These are phyloP conservation scores for Scotopteryx bipunctaria DNA, from an alignment of 2,888 invertebrate species.

Conservation along the genomic window DNA sequence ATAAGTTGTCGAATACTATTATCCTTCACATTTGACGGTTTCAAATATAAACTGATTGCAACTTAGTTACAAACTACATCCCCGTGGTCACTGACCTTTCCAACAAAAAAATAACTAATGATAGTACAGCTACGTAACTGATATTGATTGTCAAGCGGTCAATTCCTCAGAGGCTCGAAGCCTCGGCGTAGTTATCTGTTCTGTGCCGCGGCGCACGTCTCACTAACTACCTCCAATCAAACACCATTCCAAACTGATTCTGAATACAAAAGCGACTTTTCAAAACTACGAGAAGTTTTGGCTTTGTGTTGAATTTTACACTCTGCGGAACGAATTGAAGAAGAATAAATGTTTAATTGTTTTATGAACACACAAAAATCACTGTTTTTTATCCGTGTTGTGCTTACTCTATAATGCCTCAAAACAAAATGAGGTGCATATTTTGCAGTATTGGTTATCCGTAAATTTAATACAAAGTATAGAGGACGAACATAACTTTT, in stretches of 20 bases:
- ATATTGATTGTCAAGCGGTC: slow-evolving; percentile 23
- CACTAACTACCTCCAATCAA: slow-evolving; percentile 35
- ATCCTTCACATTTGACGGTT: too few relatives aligned
- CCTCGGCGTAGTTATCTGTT: too few relatives aligned
- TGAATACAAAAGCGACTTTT: slow-evolving; percentile 25
- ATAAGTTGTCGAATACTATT: too few relatives aligned
- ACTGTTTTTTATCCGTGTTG: too few relatives aligned
- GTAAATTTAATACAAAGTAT: too few relatives aligned
- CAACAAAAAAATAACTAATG: background rate
- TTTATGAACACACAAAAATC: too few relatives aligned
- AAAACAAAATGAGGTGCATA: too few relatives aligned
- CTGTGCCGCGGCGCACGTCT: slow-evolving; percentile 23
- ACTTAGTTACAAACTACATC: slow-evolving; percentile 44
- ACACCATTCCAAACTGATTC: slow-evolving; percentile 19
- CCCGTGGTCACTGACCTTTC: too few relatives aligned
- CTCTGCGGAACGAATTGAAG: background rate
- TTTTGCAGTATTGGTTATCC: too few relatives aligned
- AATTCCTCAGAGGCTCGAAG: slow-evolving; percentile 10
- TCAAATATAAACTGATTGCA: too few relatives aligned
- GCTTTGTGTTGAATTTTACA: slow-evolving; percentile 3
- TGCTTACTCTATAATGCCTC: too few relatives aligned
- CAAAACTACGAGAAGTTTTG: slow-evolving; percentile 9
- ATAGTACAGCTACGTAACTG: background rate
- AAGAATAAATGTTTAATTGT: too few relatives aligned
- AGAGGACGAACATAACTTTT: background rate